Percentiles rank a stretch among this genome's conserved stretches.
phyloP scores from a whole-genome alignment of 1,140 invertebrate species.

The Doryteuthis pealeii region DNA sequence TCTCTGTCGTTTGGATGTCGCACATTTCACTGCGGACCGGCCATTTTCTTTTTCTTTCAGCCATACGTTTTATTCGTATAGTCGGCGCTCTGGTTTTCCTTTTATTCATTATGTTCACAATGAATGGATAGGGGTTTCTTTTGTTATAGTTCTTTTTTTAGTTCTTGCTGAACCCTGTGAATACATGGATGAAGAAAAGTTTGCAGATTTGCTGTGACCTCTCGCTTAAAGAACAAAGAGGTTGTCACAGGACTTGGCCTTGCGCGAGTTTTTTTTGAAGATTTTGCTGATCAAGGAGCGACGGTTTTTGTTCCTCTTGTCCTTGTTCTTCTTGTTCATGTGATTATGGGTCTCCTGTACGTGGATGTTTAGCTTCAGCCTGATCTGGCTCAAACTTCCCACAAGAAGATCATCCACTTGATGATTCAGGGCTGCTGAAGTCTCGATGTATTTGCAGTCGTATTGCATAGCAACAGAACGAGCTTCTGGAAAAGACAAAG shows the following conservation, averaged over 20 bases:
- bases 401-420: conserved; percentile 81
- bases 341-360: conserved; percentile 9
- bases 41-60: background rate
- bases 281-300: conserved; percentile 35
- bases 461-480: conserved; percentile 67
- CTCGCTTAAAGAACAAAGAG: conserved; percentile 20
- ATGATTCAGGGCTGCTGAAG: conserved; percentile 77
- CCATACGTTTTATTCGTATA: background rate
- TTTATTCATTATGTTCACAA: background rate
- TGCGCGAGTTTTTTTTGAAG: conserved; percentile 35
- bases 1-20: no score
- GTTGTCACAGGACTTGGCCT: conserved; percentile 46
- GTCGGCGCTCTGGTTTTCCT: background rate
- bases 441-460: conserved; percentile 80
- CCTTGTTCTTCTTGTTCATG: conserved; percentile 22
- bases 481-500: conserved; percentile 43
- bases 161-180: background rate
- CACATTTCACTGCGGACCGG: no score
- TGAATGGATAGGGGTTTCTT: background rate
- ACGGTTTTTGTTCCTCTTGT: conserved; percentile 16
- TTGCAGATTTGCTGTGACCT: background rate
- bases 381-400: conserved; percentile 70
- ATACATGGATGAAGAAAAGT: background rate
- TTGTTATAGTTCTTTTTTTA: background rate
- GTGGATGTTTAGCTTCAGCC: conserved; percentile 30